These are phyloP conservation scores for Lepidurus apus DNA, from an alignment of 1,140 invertebrate species.

Conservation along the genomic window DNA sequence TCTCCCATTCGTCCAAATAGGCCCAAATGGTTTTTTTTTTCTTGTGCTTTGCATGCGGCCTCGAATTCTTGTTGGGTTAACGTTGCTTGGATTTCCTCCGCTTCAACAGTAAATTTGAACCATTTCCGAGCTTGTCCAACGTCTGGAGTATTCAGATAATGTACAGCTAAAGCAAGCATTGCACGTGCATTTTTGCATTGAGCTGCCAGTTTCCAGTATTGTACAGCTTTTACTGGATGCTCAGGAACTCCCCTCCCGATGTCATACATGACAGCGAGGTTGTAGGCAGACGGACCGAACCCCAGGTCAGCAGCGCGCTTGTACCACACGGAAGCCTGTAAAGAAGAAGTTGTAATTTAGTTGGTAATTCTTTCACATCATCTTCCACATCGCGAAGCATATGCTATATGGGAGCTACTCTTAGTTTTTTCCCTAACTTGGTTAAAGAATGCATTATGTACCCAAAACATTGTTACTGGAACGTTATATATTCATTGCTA, in stretches of 20 bases:
- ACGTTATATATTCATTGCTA: neutral
- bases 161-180: conserved; percentile 29
- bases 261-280: conserved; percentile 30
- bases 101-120: neutral
- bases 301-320: conserved; percentile 27
- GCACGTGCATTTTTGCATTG: conserved; percentile 10
- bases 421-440: neutral
- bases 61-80: neutral
- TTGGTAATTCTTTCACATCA: too few relatives aligned
- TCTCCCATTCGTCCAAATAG: too few relatives aligned
- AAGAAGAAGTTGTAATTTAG: neutral
- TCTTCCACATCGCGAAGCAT: too few relatives aligned
- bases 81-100: neutral
- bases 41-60: neutral
- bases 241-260: neutral
- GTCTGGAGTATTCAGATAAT: too few relatives aligned
- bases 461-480: neutral
- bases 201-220: conserved; percentile 32
- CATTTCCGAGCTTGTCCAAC: neutral
- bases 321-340: conserved; percentile 30
- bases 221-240: conserved; percentile 31
- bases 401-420: too few relatives aligned
- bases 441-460: neutral
- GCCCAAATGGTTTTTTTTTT: neutral
- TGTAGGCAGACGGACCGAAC: too few relatives aligned